These are phyloP conservation scores for Notarius quadriscutis DNA, from an alignment of 2,113 vertebrate genomes.

Conservation along the genomic window DNA sequence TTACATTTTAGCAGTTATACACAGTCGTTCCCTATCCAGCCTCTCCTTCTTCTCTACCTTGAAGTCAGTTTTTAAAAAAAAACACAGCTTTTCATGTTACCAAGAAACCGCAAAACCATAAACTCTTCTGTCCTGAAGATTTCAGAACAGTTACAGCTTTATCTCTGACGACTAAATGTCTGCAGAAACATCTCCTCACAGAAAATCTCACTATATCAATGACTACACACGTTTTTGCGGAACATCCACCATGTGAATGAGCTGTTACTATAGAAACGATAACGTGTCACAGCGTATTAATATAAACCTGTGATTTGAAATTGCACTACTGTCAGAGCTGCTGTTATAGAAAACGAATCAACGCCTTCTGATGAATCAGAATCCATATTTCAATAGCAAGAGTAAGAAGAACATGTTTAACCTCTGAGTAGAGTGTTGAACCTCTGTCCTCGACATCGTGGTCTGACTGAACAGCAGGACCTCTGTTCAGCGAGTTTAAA, in stretches of 20 bases:
- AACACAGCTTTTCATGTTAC: not conserved
- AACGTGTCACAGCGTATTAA: not conserved
- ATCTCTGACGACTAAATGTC: too few relatives aligned
- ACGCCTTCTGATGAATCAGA: not conserved
- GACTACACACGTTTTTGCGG: not conserved
- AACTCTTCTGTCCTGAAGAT: not conserved
- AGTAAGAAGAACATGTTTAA: not conserved
- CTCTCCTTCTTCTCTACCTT: not conserved
- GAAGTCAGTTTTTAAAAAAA: too few relatives aligned
- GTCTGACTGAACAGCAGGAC: not conserved
- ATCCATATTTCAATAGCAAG: not conserved
- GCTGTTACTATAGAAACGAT: not conserved
- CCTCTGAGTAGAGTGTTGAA: conserved; percentile 19
- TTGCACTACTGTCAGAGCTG: not conserved
- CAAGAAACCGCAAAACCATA: not conserved
- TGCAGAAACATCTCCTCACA: not conserved
- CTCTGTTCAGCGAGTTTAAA: conserved; percentile 20
- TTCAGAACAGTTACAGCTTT: too few relatives aligned
- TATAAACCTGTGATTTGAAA: not conserved
- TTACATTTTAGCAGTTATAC: not conserved
- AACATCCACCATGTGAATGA: not conserved
- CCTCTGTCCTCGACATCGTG: not conserved
- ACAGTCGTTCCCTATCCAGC: not conserved
- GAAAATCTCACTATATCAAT: not conserved
- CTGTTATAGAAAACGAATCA: not conserved